Evolutionary conservation across 2,888 invertebrate genomes (phyloP).

Genomic region (Cantharis flavilabris): DNA sequence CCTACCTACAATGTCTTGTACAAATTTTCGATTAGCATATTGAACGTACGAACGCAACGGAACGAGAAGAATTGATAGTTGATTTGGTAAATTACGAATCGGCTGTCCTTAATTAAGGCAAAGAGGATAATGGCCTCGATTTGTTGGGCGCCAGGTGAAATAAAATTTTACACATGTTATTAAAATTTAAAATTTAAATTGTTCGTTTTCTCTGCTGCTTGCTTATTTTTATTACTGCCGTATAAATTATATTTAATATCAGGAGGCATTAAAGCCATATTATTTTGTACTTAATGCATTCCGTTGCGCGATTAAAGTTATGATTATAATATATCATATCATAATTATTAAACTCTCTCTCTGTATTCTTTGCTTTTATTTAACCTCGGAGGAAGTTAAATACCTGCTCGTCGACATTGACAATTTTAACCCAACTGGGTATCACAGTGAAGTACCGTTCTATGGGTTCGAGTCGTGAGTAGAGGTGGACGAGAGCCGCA

Average conservation of each 20-base stretch:
- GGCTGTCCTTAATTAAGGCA: constrained; percentile 23
- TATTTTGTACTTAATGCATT: constrained; percentile 26
- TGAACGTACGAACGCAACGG: constrained; percentile 4
- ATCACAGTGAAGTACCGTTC: constrained; percentile 43
- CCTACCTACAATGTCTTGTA: neutral
- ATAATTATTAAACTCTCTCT: constrained; percentile 22
- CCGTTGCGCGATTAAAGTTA: constrained; percentile 29
- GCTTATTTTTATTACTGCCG: constrained; percentile 21
- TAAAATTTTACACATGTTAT: constrained; percentile 29
- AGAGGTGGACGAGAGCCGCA: constrained; percentile 41
- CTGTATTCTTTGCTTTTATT: constrained; percentile 28
- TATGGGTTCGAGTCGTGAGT: constrained; percentile 37
- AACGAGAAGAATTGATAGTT: neutral
- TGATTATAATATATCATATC: constrained; percentile 28
- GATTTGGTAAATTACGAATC: constrained; percentile 6
- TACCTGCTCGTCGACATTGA: constrained; percentile 39
- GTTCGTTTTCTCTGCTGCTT: constrained; percentile 20
- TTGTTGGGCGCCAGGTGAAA: constrained; percentile 31
- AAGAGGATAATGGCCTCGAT: constrained; percentile 28
- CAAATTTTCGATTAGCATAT: neutral
- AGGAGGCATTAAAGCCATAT: constrained; percentile 18
- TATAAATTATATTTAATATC: constrained; percentile 26
- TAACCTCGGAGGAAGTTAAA: constrained; percentile 33
- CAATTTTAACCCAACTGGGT: constrained; percentile 37
- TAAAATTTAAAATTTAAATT: constrained; percentile 27